These are phyloP conservation scores for Agrotis segetum DNA, from an alignment of 2,888 invertebrate genomes.

Conservation along the genomic window DNA sequence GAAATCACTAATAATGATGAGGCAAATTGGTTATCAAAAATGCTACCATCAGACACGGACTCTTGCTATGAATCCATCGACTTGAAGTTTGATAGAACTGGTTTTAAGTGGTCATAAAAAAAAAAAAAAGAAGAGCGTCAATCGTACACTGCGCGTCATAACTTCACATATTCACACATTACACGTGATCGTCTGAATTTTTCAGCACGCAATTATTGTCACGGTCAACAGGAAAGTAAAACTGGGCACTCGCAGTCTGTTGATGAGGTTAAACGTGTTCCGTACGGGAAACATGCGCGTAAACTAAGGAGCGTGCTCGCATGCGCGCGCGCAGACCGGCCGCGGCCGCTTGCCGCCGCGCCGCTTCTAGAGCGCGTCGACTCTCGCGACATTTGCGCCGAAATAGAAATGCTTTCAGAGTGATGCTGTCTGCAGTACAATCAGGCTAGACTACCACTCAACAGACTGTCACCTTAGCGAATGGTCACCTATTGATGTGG, in stretches of 20 bases:
- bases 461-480: conserved; percentile 65
- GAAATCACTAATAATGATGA: conserved; percentile 11
- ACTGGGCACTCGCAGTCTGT: conserved; percentile 59
- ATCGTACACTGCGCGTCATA: conserved; percentile 32
- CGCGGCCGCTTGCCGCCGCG: conserved; percentile 74
- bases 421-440: conserved; percentile 66
- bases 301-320: conserved; percentile 79
- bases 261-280: conserved; percentile 76
- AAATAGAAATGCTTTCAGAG: conserved; percentile 84
- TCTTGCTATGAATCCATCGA: background rate
- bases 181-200: conserved; percentile 38
- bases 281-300: conserved; percentile 80
- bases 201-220: conserved; percentile 51
- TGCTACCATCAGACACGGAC: background rate
- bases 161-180: conserved; percentile 51
- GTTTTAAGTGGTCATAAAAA: conserved; percentile 23
- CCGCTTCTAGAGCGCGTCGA: conserved; percentile 70
- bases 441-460: conserved; percentile 53
- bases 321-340: conserved; percentile 74
- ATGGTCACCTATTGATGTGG: conserved; percentile 29
- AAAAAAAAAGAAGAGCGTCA: conserved; percentile 11
- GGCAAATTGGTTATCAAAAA: conserved; percentile 2
- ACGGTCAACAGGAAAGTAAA: conserved; percentile 52
- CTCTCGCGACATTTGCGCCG: conserved; percentile 79
- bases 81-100: conserved; percentile 37